Evolutionary conservation across 2,797 vertebrate genomes (phyloP).

Genomic region (Sebastes minor): DNA sequence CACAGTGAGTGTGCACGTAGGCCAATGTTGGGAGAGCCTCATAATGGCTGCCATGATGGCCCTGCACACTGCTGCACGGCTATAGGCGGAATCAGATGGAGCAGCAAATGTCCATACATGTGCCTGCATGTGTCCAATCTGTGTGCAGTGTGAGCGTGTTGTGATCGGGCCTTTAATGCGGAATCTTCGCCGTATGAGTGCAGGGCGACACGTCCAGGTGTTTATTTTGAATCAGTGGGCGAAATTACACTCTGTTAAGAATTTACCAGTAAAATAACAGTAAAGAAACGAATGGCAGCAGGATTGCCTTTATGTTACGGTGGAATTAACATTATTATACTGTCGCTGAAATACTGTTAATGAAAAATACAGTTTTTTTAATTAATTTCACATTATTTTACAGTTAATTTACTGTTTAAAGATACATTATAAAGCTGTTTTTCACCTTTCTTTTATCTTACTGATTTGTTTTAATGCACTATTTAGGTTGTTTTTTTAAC

Average conservation of each 20-base stretch:
- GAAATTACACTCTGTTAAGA: neutral
- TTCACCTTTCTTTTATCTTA: too few relatives aligned
- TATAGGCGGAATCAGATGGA: slow-evolving; percentile 57
- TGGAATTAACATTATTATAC: too few relatives aligned
- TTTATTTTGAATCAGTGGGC: slow-evolving; percentile 23
- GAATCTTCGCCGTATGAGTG: slow-evolving; percentile 32
- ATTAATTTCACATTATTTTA: too few relatives aligned
- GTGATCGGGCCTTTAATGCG: slow-evolving; percentile 1
- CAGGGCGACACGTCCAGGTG: slow-evolving; percentile 52
- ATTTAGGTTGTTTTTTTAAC: too few relatives aligned
- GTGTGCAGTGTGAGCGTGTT: neutral
- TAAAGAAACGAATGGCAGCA: too few relatives aligned
- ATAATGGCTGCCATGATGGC: slow-evolving; percentile 79
- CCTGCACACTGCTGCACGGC: slow-evolving; percentile 49
- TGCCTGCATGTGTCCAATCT: slow-evolving; percentile 50
- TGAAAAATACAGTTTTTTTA: too few relatives aligned
- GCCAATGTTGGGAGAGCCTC: slow-evolving; percentile 74
- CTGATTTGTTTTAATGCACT: too few relatives aligned
- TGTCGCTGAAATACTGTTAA: too few relatives aligned
- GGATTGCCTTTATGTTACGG: too few relatives aligned
- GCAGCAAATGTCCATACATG: slow-evolving; percentile 55
- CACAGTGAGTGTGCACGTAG: slow-evolving; percentile 71
- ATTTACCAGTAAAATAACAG: too few relatives aligned
- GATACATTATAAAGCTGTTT: too few relatives aligned
- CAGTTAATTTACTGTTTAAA: too few relatives aligned